Conservation (phyloP, 1,140 invertebrate species). For the Anagrus nilaparvatae region DNA sequence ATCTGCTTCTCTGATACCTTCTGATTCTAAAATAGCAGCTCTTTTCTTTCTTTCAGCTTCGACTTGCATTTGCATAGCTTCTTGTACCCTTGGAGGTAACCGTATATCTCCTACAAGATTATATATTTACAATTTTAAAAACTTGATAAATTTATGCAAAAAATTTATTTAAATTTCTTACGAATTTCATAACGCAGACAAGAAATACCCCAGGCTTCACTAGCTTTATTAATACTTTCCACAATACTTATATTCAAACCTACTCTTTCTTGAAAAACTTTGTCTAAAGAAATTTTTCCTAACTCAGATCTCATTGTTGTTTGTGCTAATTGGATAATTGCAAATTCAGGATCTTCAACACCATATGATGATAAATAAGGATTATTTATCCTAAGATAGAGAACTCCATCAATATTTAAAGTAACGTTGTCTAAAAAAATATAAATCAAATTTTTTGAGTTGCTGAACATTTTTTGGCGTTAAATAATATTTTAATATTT, state of each 20-base stretch:
- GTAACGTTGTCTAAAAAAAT: conserved; percentile 80
- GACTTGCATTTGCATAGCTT: conserved; percentile 99
- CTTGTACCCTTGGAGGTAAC: conserved; percentile 84
- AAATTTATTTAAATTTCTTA: conserved; percentile 43
- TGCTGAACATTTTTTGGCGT: not conserved
- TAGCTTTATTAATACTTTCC: conserved; percentile 94
- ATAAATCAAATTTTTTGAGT: conserved; percentile 12
- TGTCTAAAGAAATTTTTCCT: conserved; percentile 96
- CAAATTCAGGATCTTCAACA: conserved; percentile 98
- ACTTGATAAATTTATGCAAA: not conserved
- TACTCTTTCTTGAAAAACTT: conserved; percentile 94
- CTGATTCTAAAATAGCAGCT: conserved; percentile 93
- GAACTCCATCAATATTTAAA: conserved; percentile 91
- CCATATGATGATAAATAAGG: conserved; percentile 94
- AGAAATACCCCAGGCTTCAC: conserved; percentile 95
- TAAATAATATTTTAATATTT: conserved; percentile 14
- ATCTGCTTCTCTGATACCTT: conserved; percentile 87
- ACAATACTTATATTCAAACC: conserved; percentile 94
- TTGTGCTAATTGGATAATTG: conserved; percentile 96
- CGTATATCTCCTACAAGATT: conserved; percentile 72
- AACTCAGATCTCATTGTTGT: conserved; percentile 98
- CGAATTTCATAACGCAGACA: conserved; percentile 97
- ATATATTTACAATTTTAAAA: not conserved
- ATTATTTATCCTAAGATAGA: conserved; percentile 90
- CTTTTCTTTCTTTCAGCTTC: conserved; percentile 95